Base-by-base conservation (phyloP, 64 coral and sea anemone genomes). In the Porites lutea region DNA sequence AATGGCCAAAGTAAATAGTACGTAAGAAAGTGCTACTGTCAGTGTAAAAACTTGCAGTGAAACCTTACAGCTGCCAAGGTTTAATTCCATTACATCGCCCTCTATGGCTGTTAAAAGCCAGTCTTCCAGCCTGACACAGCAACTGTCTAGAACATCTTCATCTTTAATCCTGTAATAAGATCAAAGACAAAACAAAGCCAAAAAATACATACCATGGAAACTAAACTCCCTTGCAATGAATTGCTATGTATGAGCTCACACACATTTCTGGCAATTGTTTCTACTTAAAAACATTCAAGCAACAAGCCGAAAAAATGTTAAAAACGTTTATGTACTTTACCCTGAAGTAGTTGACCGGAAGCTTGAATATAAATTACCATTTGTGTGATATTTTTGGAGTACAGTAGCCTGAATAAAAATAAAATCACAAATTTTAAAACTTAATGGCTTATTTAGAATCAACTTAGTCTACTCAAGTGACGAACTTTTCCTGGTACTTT, bases 271-370 rank as follows among this genome's bases (percentile, higher is more conserved):
- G 27, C 27, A 37, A 37, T 37, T 37, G 27, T 37, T 37, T 37
- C 27, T 37, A 37, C 27, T 37, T 37, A 37, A 37, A 65, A 65
- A 19, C 62, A 65, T 16, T 16, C 62, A 65, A 57, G 12, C 61
- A 64, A 64, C 11, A 8, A 64, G 16, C 3, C 13, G 13, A 19
- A 65, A 65, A 65, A 19, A 19, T 65, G 13, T 5, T 13, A 65
- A 37, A 37, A 37, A 37, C 27, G 27, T 37, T 37, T 37, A 37
- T 37, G 3, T 76, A 18, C 1, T 76, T 16, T 96, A 96, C 94
- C 95, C 90, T 7, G 93, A 82, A 50, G 54, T 85, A 52, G 69
- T 75, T 51, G 95, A 96, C n/a, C 86, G 72, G 20, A 93, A 62
- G 8, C 87, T 59, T 79, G 22, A 18, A 93, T 90, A 73, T 59